These are phyloP conservation scores for Drosophila tripunctata DNA, from an alignment of 2,888 invertebrate genomes.

Conservation along the genomic window DNA sequence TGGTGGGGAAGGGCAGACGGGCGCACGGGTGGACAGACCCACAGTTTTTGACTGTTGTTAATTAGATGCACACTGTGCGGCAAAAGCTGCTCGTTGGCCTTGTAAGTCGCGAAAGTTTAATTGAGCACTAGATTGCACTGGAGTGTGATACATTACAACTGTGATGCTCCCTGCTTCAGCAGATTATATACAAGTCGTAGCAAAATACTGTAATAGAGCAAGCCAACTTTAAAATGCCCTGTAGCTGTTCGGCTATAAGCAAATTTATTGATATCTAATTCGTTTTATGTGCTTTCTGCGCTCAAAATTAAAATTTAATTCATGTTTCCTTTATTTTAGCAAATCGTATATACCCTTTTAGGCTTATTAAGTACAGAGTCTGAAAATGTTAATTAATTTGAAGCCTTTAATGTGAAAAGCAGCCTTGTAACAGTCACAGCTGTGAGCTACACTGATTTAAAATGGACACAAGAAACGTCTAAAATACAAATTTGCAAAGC, in stretches of 20 bases:
- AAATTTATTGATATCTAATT: no score
- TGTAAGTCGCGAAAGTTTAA: constrained; percentile 42
- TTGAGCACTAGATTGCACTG: constrained; percentile 39
- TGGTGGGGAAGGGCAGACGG: background rate
- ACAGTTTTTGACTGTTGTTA: constrained; percentile 55
- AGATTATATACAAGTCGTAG: constrained; percentile 21
- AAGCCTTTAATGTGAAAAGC: constrained; percentile 14
- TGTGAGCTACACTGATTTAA: background rate
- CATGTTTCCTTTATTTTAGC: no score
- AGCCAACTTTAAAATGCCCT: no score
- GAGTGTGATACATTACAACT: constrained; percentile 33
- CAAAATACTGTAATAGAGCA: no score
- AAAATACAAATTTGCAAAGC: background rate
- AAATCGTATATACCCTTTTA: no score
- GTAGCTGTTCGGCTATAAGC: no score
- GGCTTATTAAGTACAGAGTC: no score
- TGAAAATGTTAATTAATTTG: constrained; percentile 25
- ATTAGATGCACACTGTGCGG: constrained; percentile 60
- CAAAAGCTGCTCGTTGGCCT: constrained; percentile 27
- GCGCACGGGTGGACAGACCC: constrained; percentile 11
- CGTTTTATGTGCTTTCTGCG: no score
- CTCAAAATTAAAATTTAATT: no score
- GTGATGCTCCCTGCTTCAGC: constrained; percentile 15
- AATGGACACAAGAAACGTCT: background rate
- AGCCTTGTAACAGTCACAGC: background rate